Evolutionary conservation across 35 echinoderm and acorn worm species (phyloP).

Genomic region (Eucidaris tribuloides): DNA sequence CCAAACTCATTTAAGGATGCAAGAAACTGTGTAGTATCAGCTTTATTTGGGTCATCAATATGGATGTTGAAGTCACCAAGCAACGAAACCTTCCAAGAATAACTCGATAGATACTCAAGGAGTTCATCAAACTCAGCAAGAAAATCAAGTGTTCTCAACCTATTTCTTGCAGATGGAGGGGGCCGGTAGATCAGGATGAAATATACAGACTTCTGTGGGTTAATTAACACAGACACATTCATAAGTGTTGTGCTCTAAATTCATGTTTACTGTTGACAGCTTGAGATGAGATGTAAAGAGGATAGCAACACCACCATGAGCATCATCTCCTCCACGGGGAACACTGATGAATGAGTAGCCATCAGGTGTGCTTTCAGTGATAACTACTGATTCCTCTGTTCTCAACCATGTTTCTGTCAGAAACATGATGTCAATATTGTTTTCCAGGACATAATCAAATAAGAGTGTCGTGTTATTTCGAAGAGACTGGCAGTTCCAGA

Average conservation of each 20-base stretch:
- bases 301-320: background rate
- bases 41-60: constrained; percentile 31
- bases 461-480: constrained; percentile 42
- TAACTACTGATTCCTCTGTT: constrained; percentile 34
- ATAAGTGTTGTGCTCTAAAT: no score
- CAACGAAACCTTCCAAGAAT: constrained; percentile 19
- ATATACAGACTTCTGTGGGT: no score
- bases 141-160: constrained; percentile 7
- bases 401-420: constrained; percentile 61
- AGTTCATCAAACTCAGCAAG: constrained; percentile 48
- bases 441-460: constrained; percentile 36
- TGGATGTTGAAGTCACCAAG: constrained; percentile 71
- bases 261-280: no score
- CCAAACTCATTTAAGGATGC: background rate
- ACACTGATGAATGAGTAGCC: constrained; percentile 52
- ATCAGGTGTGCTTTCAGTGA: constrained; percentile 39
- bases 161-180: constrained; percentile 18
- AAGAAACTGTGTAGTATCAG: constrained; percentile 27
- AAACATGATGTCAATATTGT: constrained; percentile 36
- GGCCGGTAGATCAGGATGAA: constrained; percentile 59
- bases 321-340: constrained; percentile 9
- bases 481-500: constrained; percentile 50
- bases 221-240: no score
- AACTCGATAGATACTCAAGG: background rate
- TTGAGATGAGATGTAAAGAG: constrained; percentile 22